These are phyloP conservation scores for Gryon sp. DNA, from an alignment of 1,140 invertebrate genomes.

Conservation along the genomic window DNA sequence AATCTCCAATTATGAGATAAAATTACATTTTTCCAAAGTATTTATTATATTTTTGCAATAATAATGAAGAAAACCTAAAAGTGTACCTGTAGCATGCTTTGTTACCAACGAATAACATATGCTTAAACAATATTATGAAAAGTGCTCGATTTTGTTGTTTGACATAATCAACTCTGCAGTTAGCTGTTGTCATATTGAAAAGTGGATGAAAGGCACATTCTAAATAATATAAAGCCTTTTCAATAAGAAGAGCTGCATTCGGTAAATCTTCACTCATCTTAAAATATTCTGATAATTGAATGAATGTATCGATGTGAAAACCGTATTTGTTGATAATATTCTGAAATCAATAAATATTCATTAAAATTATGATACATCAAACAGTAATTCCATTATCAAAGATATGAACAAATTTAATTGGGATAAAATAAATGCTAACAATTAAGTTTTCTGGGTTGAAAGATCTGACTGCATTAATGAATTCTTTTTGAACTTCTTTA, in stretches of 20 bases:
- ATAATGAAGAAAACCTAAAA: too few relatives aligned
- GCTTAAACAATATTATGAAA: conserved; percentile 92
- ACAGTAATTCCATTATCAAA: too few relatives aligned
- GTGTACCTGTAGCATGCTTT: conserved; percentile 84
- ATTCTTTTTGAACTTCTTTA: conserved; percentile 86
- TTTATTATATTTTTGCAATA: too few relatives aligned
- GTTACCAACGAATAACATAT: conserved; percentile 89
- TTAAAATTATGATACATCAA: too few relatives aligned
- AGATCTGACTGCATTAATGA: conserved; percentile 88
- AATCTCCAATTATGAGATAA: too few relatives aligned
- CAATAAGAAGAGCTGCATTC: conserved; percentile 88
- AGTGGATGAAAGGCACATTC: conserved; percentile 90
- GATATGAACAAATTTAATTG: too few relatives aligned
- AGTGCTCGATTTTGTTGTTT: conserved; percentile 92
- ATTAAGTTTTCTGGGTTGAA: conserved; percentile 90
- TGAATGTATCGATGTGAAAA: conserved; percentile 91
- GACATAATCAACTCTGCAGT: conserved; percentile 89
- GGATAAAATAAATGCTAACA: conserved; percentile 78
- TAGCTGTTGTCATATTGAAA: conserved; percentile 88
- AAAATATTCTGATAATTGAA: conserved; percentile 91
- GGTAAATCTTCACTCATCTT: conserved; percentile 89
- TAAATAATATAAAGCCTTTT: conserved; percentile 87
- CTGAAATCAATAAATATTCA: conserved; percentile 78
- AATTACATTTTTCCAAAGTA: too few relatives aligned
- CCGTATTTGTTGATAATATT: conserved; percentile 87